These are phyloP conservation scores for Tortrix viridana DNA, from an alignment of 2,888 invertebrate genomes.

Conservation along the genomic window DNA sequence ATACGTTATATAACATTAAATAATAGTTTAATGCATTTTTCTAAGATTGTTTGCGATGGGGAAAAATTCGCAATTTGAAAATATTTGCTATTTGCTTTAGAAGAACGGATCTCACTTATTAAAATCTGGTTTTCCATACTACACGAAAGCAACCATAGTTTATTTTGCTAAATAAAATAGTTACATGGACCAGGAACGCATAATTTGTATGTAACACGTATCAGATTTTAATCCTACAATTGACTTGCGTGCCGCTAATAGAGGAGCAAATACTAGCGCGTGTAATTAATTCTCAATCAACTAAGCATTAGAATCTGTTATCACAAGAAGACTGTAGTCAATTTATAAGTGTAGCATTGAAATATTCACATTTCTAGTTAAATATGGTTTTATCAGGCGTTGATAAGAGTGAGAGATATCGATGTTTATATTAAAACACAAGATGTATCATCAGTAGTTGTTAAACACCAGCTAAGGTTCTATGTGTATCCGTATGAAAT, in stretches of 20 bases:
- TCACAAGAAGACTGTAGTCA: not conserved
- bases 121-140: too few species aligned
- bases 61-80: too few species aligned
- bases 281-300: not conserved
- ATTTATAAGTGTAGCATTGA: constrained; percentile 13
- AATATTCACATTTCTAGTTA: constrained; percentile 22
- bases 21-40: too few species aligned
- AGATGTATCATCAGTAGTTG: constrained; percentile 25
- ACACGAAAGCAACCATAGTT: too few species aligned
- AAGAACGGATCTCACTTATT: too few species aligned
- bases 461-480: constrained; percentile 9
- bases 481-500: constrained; percentile 20
- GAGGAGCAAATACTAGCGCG: constrained; percentile 7
- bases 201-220: not conserved
- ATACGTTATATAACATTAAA: too few species aligned
- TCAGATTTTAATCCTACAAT: not conserved
- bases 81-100: too few species aligned
- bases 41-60: too few species aligned
- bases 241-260: constrained; percentile 24
- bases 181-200: constrained; percentile 1
- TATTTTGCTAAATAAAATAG: too few species aligned
- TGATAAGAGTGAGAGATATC: constrained; percentile 34
- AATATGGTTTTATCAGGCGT: constrained; percentile 27
- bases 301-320: not conserved
- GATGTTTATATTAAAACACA: constrained; percentile 21